These are phyloP conservation scores for Phortica okadai DNA, from an alignment of 2,888 invertebrate species.

Conservation along the genomic window DNA sequence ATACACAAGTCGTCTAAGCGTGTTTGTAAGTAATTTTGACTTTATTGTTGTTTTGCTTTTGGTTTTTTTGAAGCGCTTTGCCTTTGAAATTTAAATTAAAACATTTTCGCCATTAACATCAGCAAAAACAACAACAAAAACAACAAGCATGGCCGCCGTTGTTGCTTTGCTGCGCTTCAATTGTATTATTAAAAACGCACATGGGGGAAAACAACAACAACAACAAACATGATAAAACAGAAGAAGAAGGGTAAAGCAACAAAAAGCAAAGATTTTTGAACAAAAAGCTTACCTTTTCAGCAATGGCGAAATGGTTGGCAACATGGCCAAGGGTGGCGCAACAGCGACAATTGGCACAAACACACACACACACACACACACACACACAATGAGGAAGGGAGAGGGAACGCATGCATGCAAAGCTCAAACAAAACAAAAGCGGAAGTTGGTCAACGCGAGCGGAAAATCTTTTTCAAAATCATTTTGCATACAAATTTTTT, in stretches of 20 bases:
- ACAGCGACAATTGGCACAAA: not conserved
- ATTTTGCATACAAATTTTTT: slow-evolving; percentile 13
- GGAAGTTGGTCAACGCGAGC: not conserved
- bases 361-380: not conserved
- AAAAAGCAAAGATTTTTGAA: not conserved
- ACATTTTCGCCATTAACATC: slow-evolving; percentile 9
- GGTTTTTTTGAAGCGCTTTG: not conserved
- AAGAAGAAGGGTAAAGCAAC: not conserved
- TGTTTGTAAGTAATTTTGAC: not conserved
- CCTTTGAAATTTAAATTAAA: slow-evolving; percentile 36
- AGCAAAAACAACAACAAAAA: not conserved
- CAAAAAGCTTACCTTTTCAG: slow-evolving; percentile 1
- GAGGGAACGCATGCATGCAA: not conserved
- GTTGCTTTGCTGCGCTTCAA: not conserved
- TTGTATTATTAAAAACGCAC: slow-evolving; percentile 9
- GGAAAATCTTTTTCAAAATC: slow-evolving; percentile 21
- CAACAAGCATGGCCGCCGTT: not conserved
- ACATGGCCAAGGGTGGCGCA: slow-evolving; percentile 22
- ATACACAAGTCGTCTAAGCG: not conserved
- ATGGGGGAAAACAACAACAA: not conserved
- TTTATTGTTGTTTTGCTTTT: not conserved
- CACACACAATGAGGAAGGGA: not conserved
- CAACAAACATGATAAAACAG: not conserved
- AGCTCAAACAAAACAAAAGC: slow-evolving; percentile 5
- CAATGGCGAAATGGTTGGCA: slow-evolving; percentile 5